Percentiles rank a stretch among this genome's conserved stretches.
Evolutionary conservation across 1,140 invertebrate species (phyloP).

Genomic region (Drosophila pallidifrons): DNA sequence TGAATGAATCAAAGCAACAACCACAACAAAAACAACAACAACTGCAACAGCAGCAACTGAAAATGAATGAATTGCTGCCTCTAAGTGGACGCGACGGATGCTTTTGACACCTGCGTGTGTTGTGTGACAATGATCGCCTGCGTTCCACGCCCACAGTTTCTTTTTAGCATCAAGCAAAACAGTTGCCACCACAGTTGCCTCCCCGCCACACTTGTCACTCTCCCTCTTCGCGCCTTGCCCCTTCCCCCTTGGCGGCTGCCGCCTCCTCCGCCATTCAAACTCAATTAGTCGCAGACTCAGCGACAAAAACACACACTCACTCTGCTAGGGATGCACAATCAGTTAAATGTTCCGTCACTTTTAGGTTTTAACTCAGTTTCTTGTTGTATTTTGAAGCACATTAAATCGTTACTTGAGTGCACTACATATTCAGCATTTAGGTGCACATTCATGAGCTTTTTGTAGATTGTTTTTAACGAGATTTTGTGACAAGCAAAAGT

Average conservation of each 20-base stretch:
- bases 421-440: too few species aligned
- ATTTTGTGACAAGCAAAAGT: too few species aligned
- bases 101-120: constrained; percentile 78
- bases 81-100: constrained; percentile 74
- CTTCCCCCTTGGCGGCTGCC: constrained; percentile 1
- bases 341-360: not conserved
- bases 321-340: constrained; percentile 9
- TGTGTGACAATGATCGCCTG: constrained; percentile 76
- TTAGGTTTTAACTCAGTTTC: not conserved
- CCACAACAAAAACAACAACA: constrained; percentile 18
- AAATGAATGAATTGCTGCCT: constrained; percentile 40
- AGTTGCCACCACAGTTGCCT: not conserved
- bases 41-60: constrained; percentile 28
- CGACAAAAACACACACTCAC: constrained; percentile 27
- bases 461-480: too few species aligned
- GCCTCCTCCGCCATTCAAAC: constrained; percentile 58
- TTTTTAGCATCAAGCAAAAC: constrained; percentile 4
- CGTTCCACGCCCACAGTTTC: constrained; percentile 65
- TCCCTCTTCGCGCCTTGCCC: not conserved
- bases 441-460: too few species aligned
- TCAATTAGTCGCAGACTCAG: constrained; percentile 67
- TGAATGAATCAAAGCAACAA: constrained; percentile 66
- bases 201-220: not conserved
- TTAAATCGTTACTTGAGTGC: too few species aligned
- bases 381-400: too few species aligned